Evolutionary conservation across 2,797 vertebrate species (phyloP), one percentile per base, ranked within the genome.

Genomic region (Botia almorhae): DNA sequence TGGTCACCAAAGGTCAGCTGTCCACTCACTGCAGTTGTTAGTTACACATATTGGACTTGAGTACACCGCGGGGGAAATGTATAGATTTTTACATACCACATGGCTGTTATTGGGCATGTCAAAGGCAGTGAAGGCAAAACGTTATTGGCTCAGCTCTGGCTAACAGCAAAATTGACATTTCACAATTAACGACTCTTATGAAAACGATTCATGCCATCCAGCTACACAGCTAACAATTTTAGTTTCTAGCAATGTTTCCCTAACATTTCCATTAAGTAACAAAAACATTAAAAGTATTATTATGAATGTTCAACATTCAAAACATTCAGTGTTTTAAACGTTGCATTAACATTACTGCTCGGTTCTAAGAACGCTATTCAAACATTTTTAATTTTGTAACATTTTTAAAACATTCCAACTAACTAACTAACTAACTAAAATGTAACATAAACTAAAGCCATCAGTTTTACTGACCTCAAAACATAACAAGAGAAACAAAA

Each of bases 1-100:
- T 82, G 83, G 78, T 71, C 74, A 81, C 77, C 19, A 50, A 82
- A 77, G 72, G 74, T 80, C 11, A 60, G 70, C 46, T 80, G 77
- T 84, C 69, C 43, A 61, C 48, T 51, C 11, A 63, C 61, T 69
- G 69, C 69, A 76, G 75, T 72, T 21, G 14, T 61, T 82, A 75
- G 80, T 78, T 82, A 63, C 73, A 53, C 46, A 58, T 68, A 81
- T 82, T 48, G 68, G 72, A 80, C 69, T 16, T 73, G 73, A 56
- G 19, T 39, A 69, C 23, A 85, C 61, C 65, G 17, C 36, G 43
- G 53, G 68, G 63, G 36, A 60, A 79, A 76, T 55, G 26, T 83
- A 78, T 71, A 58, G 56, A 77, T 77, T 79, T 63, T 63, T 64
- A 13, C 46, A 69, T 39, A 64, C 23, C 46, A 55, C 29, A 64